phyloP scores from a whole-genome alignment of 2,113 vertebrate genomes.

The Pachypanchax playfairii region DNA sequence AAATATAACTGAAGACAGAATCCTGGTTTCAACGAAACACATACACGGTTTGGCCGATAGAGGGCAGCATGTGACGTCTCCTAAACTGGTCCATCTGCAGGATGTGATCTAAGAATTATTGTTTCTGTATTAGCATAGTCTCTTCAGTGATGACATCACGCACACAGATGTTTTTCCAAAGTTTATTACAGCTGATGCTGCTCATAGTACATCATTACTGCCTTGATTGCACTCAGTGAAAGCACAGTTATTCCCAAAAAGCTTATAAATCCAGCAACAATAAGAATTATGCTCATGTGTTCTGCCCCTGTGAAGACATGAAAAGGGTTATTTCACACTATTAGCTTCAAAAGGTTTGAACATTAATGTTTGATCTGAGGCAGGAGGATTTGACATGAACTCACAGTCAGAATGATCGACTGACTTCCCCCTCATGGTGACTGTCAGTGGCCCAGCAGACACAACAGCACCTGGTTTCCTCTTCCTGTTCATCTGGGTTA shows the following conservation, averaged over 20 bases:
- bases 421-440: slow-evolving; percentile 19
- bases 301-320: slow-evolving; percentile 61
- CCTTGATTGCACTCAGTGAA: slow-evolving; percentile 52
- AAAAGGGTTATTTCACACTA: neutral
- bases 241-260: slow-evolving; percentile 51
- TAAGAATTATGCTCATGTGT: slow-evolving; percentile 22
- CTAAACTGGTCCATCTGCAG: no score
- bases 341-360: neutral
- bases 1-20: no score
- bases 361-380: neutral
- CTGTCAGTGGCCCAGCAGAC: slow-evolving; percentile 69
- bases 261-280: slow-evolving; percentile 55
- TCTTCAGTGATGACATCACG: neutral
- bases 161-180: neutral
- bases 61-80: no score
- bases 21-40: no score
- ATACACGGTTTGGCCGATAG: no score
- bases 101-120: no score
- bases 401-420: slow-evolving; percentile 42
- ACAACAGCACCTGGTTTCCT: slow-evolving; percentile 42
- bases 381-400: slow-evolving; percentile 18
- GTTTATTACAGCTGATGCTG: slow-evolving; percentile 53
- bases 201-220: slow-evolving; percentile 57
- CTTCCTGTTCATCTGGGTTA: neutral
- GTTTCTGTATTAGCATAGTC: no score